A percentile compares a stretch with the other conserved stretches of the same genome.
These are phyloP conservation scores for Pachycephus smyrnensis DNA, from an alignment of 2,888 invertebrate genomes.

Conservation along the genomic window DNA sequence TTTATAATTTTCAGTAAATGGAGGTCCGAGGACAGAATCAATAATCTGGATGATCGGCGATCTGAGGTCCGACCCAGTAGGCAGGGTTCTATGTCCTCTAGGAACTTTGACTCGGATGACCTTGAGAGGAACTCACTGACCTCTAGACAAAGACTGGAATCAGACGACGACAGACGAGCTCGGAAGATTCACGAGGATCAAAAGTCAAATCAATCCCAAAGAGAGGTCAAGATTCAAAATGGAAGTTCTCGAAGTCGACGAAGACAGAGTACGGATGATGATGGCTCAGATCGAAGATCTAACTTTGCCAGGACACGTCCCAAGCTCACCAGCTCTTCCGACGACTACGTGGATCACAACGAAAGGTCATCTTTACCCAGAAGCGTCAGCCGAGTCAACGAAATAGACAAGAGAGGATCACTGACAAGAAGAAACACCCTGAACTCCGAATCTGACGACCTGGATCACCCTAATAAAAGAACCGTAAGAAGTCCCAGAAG, in stretches of 20 bases:
- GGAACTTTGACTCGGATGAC: conserved; percentile 40
- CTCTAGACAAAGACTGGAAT: conserved; percentile 34
- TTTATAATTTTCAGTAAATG: conserved; percentile 37
- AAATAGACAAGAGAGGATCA: conserved; percentile 24
- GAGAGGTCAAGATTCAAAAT: conserved; percentile 16
- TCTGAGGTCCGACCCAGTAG: conserved; percentile 44
- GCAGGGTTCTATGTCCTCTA: conserved; percentile 40
- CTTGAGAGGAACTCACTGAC: conserved; percentile 35
- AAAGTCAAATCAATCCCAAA: conserved; percentile 14
- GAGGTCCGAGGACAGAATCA: conserved; percentile 58
- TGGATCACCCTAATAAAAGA: background rate
- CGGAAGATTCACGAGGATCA: conserved; percentile 27
- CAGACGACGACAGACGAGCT: conserved; percentile 23
- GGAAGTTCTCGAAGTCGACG: conserved; percentile 34
- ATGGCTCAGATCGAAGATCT: conserved; percentile 45
- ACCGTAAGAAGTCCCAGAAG: conserved; percentile 27
- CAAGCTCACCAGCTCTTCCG: conserved; percentile 58
- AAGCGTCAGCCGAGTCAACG: conserved; percentile 16
- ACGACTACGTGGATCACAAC: conserved; percentile 48
- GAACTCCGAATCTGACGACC: conserved; percentile 18
- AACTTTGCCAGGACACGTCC: conserved; percentile 33
- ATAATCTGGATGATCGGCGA: conserved; percentile 53
- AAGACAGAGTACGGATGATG: conserved; percentile 55
- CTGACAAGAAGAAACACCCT: conserved; percentile 25
- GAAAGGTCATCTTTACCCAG: conserved; percentile 20